Base-by-base conservation (phyloP, 2,888 invertebrate species). In the Microplitis deprimator region DNA sequence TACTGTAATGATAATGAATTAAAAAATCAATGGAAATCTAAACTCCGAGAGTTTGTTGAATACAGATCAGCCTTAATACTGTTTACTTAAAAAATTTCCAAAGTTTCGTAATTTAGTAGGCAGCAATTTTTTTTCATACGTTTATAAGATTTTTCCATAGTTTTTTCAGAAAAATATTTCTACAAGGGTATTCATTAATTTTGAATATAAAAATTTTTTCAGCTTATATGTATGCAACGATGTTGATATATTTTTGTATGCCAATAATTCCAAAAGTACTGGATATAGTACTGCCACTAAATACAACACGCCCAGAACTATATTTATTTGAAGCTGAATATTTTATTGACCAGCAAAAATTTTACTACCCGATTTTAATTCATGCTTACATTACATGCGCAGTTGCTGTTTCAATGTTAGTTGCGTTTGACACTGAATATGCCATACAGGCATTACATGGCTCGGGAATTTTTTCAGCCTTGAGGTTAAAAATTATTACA, bases 301-400 rank as follows among this genome's bases (percentile, higher is more conserved):
- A 84, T 29, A 79, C 77, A 71, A 75, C 84, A 29, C 77, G 79
- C 39, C 65, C 72, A 13, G 79, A 68, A n/a, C 40, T 67, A 68
- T 78, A 74, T 38, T 68, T 83, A 13, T 73, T 73, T 60, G 73
- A 81, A 61, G 77, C 79, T 5, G 79, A 83, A 59, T 81, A 82
- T 50, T 80, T 78, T n/a, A 71, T 83, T 8, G 82, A 84, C 64
- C 72, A 77, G 5, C 73, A 81, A 17, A 79, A 82, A 60, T 81
- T 82, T 79, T 83, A 81, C 64, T 29, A 16, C 68, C 61, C 41
- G 16, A 75, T 80, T 68, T 61, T 79, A 1, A 65, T 50, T 16
- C 82, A 82, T 65, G 76, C 74, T 17, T 78, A 79, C 13, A n/a
- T 81, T 16, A 68, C 69, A 0, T 75, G 71, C 60, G 64, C 62